Evolutionary conservation across 2,113 vertebrate genomes (phyloP), one percentile per base, ranked within the genome.

Genomic region (Pelecanus crispus): DNA sequence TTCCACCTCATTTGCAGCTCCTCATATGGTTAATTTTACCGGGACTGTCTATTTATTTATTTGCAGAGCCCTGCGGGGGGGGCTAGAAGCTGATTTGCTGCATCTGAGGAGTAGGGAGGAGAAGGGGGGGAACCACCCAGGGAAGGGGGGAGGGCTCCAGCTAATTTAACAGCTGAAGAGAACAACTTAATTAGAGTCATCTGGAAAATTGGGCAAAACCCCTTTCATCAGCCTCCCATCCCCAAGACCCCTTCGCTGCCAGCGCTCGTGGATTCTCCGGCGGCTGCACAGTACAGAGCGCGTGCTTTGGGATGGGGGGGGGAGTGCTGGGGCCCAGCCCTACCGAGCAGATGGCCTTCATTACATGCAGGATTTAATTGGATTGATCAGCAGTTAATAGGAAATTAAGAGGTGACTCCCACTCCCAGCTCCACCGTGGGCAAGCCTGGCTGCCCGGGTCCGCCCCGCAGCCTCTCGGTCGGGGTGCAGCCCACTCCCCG

Each of bases 311-410:
- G 81, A 24, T 34, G 86, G 91, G 53, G 79, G 79, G 19, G 58
- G 50, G 59, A 66, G 86, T 71, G 70, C 84, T 85, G 75, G 34
- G 90, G 56, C 80, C 42, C 83, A 44, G 50, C 66, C 91, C 73
- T 55, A 16, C 83, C 44, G 22, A 92, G 97, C 98, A 98, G 98
- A 98, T 98, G 98, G 97, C 97, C 96, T 97, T 98, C 97, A 97
- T 98, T 98, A 98, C 92, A 95, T 85, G 95, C 91, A 81, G 79
- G 92, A 94, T 94, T 97, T 98, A 97, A 97, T 97, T 98, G 97
- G 98, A 97, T 97, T 98, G 97, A 98, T 98, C 97, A 98, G 97
- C 97, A 96, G 93, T 98, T 98, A 98, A 97, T 96, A 84, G 97
- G 96, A 97, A 97, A 98, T 98, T 96, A 98, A 87, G 83, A 79